Evolutionary conservation across 53 echinoderm and acorn worm species (phyloP), one percentile per base, ranked within the genome.

Genomic region (Echinarachnius parma): DNA sequence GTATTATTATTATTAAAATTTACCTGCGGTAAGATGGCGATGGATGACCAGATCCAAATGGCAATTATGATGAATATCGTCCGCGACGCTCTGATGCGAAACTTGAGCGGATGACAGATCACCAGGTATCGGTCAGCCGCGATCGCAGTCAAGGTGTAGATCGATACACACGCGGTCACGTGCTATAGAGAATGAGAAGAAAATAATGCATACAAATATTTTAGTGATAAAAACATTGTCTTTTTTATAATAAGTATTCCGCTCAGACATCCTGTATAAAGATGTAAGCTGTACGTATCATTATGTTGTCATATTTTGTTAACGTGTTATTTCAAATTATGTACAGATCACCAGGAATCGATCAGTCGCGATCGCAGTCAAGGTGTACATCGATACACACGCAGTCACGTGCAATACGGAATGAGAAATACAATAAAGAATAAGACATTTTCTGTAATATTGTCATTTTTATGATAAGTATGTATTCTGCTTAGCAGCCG

Each of bases 301-400:
- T n/a, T n/a, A n/a, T n/a, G n/a, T n/a, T n/a, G n/a, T n/a, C n/a
- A n/a, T n/a, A n/a, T n/a, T n/a, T n/a, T n/a, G n/a, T n/a, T n/a
- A n/a, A n/a, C n/a, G n/a, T n/a, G n/a, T n/a, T n/a, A n/a, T n/a
- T n/a, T n/a, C n/a, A n/a, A n/a, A n/a, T n/a, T n/a, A n/a, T n/a
- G n/a, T n/a, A 50, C 96, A 95, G 28, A 95, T 95, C 52, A 87
- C 96, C 49, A 95, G 81, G 61, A 90, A 90, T 44, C 96, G 60
- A 58, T 95, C 90, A 4, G 90, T 82, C 22, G 96, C 96, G 21
- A 95, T 95, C 27, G 90, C 90, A 14, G 81, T 78, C 39, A 95
- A 61, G 0, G 96, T 95, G 61, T 77, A 95, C 46, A 91, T 84
- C 29, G 96, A 95, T 2, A 95, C 96, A 30, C 84, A 75, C 36